These are phyloP conservation scores for Patella pellucida DNA, from an alignment of 2,888 invertebrate genomes.

Conservation along the genomic window DNA sequence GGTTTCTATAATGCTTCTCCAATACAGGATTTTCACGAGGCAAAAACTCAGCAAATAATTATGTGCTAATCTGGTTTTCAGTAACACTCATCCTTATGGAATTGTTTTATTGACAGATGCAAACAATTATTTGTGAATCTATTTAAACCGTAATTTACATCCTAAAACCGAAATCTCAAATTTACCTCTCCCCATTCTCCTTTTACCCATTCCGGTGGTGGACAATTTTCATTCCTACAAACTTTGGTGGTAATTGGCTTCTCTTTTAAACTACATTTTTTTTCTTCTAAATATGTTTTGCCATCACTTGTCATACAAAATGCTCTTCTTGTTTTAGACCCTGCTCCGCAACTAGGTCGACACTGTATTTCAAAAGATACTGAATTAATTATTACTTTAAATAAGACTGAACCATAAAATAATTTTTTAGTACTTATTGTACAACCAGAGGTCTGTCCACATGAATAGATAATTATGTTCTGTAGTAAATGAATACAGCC, in stretches of 20 bases:
- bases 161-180: neutral
- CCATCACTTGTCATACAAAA: conserved; percentile 64
- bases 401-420: too few species aligned
- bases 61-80: too few species aligned
- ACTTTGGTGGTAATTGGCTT: conserved; percentile 63
- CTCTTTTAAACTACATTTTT: conserved; percentile 73
- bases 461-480: too few species aligned
- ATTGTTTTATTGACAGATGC: too few species aligned
- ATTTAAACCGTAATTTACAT: neutral
- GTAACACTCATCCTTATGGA: too few species aligned
- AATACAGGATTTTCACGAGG: too few species aligned
- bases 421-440: too few species aligned
- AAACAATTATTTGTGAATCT: neutral
- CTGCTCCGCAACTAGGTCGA: conserved; percentile 59
- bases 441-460: too few species aligned
- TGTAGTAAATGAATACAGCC: too few species aligned
- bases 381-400: too few species aligned
- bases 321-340: conserved; percentile 57
- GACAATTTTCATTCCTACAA: conserved; percentile 60
- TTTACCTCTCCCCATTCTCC: conserved; percentile 63
- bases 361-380: conserved; percentile 46
- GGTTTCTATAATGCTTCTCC: too few species aligned
- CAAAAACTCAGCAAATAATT: too few species aligned
- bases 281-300: conserved; percentile 51
- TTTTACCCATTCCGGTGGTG: conserved; percentile 58